phyloP scores from a whole-genome alignment of 1,140 invertebrate genomes.

The Lineus longissimus region DNA sequence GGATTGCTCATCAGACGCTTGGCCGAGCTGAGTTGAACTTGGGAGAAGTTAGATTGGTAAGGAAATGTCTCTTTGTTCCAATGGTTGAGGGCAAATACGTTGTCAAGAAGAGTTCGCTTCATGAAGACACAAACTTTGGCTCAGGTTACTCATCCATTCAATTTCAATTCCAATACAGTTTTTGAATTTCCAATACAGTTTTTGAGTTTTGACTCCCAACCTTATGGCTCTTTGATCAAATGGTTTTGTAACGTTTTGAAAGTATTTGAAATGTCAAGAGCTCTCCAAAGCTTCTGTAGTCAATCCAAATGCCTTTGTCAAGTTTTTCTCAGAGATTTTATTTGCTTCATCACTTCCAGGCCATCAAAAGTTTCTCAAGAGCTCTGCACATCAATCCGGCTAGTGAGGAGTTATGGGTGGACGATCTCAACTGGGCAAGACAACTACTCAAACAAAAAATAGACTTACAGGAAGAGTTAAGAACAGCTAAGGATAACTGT shows the following conservation, averaged over 20 bases:
- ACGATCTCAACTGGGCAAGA: constrained; percentile 46
- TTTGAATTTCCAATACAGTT: too few relatives aligned
- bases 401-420: constrained; percentile 50
- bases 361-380: constrained; percentile 49
- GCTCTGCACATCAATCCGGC: constrained; percentile 51
- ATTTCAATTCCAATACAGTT: too few relatives aligned
- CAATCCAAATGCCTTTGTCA: too few relatives aligned
- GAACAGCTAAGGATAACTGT: too few relatives aligned
- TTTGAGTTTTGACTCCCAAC: too few relatives aligned
- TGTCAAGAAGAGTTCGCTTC: not conserved
- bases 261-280: too few relatives aligned
- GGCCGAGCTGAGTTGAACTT: constrained; percentile 52
- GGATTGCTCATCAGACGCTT: constrained; percentile 53
- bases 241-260: too few relatives aligned
- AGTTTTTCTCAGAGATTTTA: not conserved
- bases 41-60: constrained; percentile 52
- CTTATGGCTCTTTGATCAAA: too few relatives aligned
- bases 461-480: too few relatives aligned
- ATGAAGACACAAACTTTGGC: too few relatives aligned
- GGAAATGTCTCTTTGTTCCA: not conserved
- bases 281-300: too few relatives aligned
- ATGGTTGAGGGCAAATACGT: not conserved
- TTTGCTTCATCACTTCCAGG: constrained; percentile 29
- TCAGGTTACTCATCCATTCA: too few relatives aligned
- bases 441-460: constrained; percentile 26